Conservation (phyloP, 2,888 invertebrate species). For the Erebia palarica region DNA sequence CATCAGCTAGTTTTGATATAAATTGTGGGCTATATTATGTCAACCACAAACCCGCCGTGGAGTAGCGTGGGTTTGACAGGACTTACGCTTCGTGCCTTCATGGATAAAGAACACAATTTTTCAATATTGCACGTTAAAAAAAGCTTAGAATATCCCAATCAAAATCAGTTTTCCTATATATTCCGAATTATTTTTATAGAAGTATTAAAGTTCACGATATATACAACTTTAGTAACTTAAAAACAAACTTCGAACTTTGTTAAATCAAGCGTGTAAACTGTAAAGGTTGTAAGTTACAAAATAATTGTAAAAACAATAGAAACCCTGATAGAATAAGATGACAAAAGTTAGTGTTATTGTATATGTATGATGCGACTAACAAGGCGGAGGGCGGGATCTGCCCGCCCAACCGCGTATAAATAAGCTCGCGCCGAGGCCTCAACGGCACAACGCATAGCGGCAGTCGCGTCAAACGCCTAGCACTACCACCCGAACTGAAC, state of each 20-base stretch:
- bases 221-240: not conserved
- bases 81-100: constrained; percentile 1
- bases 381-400: constrained; percentile 49
- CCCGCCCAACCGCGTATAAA: constrained; percentile 61
- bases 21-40: not conserved
- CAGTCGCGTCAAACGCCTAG: constrained; percentile 52
- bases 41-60: not conserved
- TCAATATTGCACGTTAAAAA: not conserved
- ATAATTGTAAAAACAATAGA: constrained; percentile 20
- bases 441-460: constrained; percentile 62
- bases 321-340: constrained; percentile 25
- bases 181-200: not conserved
- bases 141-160: not conserved
- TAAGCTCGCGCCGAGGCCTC: constrained; percentile 54
- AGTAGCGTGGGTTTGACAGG: constrained; percentile 15
- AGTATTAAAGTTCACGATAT: not conserved
- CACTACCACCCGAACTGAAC: constrained; percentile 40
- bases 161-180: not conserved
- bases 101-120: not conserved
- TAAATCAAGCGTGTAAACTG: not conserved
- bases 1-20: constrained; percentile 5
- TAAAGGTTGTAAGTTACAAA: constrained; percentile 4
- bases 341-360: constrained; percentile 32
- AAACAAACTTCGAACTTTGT: not conserved
- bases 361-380: constrained; percentile 38